phyloP scores from a whole-genome alignment of 2,797 vertebrate genomes.

The Pangasius macronema region DNA sequence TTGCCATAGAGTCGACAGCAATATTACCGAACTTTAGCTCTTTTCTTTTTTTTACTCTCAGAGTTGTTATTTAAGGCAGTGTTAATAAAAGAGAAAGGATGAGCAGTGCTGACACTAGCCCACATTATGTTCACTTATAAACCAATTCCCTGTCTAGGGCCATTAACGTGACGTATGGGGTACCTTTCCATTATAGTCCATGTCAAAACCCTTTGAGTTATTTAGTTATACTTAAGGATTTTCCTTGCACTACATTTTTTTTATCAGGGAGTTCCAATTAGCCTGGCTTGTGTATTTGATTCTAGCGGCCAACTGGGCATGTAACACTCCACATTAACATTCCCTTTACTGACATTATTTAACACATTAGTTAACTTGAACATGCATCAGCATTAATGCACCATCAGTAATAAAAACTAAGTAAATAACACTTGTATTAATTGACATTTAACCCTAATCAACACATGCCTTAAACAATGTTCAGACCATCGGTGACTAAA shows the following conservation, averaged over 20 bases:
- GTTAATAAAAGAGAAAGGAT: neutral
- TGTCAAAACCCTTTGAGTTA: conserved; percentile 27
- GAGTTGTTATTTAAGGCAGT: conserved; percentile 10
- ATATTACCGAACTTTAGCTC: neutral
- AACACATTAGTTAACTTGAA: neutral
- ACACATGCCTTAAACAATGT: neutral
- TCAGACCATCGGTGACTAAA: neutral
- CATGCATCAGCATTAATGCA: neutral
- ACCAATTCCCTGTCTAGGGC: conserved; percentile 15
- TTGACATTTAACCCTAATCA: neutral
- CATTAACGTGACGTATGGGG: conserved; percentile 12
- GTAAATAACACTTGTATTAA: neutral
- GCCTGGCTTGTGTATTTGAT: neutral
- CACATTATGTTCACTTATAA: conserved; percentile 36
- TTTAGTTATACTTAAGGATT: conserved; percentile 12
- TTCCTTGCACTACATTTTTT: conserved; percentile 1
- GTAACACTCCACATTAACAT: neutral
- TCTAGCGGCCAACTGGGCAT: neutral
- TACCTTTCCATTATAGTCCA: conserved; percentile 17
- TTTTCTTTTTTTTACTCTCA: neutral
- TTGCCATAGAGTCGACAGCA: neutral
- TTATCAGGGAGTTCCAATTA: neutral
- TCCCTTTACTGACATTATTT: neutral
- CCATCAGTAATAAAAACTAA: neutral
- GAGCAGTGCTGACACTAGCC: conserved; percentile 26